These are phyloP conservation scores for Odocoileus hemionus DNA, from an alignment of 2,113 vertebrate genomes.

Conservation along the genomic window DNA sequence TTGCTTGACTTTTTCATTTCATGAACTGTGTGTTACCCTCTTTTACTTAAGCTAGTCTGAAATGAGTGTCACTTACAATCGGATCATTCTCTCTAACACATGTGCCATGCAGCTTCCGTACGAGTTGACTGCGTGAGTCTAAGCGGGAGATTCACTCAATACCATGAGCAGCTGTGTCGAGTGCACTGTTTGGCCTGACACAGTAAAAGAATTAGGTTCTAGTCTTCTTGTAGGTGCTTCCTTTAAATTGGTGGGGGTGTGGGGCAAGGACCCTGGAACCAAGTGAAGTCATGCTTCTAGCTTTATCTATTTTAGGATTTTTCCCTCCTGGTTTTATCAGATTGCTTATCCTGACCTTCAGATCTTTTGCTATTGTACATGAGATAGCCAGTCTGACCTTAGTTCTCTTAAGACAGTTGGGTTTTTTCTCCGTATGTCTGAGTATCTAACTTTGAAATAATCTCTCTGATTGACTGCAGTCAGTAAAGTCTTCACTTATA, in stretches of 20 bases:
- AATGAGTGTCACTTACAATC: background rate
- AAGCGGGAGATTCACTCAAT: background rate
- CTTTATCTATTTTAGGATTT: background rate
- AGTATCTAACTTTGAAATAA: background rate
- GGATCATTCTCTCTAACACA: background rate
- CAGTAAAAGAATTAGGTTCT: background rate
- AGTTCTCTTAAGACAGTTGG: background rate
- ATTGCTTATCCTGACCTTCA: background rate
- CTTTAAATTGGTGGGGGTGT: background rate
- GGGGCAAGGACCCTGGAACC: background rate
- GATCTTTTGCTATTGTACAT: accelerated
- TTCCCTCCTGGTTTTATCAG: background rate
- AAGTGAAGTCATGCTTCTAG: background rate
- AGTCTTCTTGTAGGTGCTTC: background rate
- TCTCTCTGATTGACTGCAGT: background rate
- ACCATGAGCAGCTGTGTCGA: accelerated
- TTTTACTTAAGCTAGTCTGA: background rate
- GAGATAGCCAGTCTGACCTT: background rate
- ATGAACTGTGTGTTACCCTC: background rate
- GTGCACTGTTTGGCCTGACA: background rate
- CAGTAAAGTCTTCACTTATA: background rate
- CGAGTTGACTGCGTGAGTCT: too few species aligned
- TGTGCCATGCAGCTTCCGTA: background rate
- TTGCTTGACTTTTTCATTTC: background rate
- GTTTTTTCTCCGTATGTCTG: background rate